Conservation (phyloP, 2,113 vertebrate genomes). For the Jacana jacana region DNA sequence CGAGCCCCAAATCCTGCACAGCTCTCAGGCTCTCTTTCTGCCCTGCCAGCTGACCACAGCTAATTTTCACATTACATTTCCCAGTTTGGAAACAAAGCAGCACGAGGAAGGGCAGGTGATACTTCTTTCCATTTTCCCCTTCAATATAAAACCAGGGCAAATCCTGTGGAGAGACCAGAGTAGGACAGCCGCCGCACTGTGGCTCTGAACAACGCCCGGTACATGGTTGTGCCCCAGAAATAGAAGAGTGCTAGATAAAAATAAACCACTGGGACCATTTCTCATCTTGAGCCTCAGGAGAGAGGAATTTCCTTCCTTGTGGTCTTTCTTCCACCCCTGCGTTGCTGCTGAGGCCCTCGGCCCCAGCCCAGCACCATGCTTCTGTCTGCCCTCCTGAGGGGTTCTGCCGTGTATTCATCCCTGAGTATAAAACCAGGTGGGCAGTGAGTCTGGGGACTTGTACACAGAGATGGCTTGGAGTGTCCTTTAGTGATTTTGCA, state of each 20-base stretch:
- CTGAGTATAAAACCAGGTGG: neutral
- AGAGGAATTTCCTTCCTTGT: neutral
- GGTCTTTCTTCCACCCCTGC: neutral
- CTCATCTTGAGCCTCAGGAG: neutral
- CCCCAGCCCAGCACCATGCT: neutral
- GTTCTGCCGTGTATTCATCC: neutral
- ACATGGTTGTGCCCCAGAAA: neutral
- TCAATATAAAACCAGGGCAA: neutral
- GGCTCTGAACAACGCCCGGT: neutral
- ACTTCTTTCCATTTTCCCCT: neutral
- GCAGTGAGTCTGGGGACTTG: neutral
- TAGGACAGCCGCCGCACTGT: rapidly evolving
- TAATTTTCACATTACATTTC: neutral
- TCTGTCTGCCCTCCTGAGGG: neutral
- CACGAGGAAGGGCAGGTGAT: neutral
- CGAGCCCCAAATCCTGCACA: neutral
- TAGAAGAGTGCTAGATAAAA: neutral
- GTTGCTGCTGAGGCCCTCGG: neutral
- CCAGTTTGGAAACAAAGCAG: neutral
- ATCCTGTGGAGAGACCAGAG: neutral
- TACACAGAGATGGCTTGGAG: neutral
- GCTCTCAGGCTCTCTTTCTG: neutral
- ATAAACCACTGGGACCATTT: neutral
- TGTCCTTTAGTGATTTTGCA: neutral
- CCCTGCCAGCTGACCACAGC: neutral